Evolutionary conservation across 2,888 invertebrate genomes (phyloP), one percentile per base, ranked within the genome.

Genomic region (Corbicula japonica): DNA sequence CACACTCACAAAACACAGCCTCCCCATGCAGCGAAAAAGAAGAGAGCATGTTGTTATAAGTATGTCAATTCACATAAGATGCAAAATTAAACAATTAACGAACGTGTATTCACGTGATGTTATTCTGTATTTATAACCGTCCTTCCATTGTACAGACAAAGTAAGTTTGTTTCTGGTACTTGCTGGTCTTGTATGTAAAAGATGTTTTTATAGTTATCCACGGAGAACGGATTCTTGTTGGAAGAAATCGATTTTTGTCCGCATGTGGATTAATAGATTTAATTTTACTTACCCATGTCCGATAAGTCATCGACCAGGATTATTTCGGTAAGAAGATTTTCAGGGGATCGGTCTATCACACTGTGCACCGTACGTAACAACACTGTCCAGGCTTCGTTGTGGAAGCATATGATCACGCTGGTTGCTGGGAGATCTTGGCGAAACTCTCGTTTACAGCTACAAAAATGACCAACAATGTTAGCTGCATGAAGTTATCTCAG

Each of bases 341-440:
- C 87, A 1, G 97, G 97, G 1, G 98, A 97, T 72, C 97, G 95
- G 85, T 97, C 96, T 56, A 99, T 90, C 66, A 99, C 96, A 0
- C 97, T 97, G 90, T 97, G 96, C n/a, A 99, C 94, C 0, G 98
- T 97, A 83, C 99, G 95, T 90, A 98, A 94, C 4, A 99, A 94
- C 0, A 98, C 97, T 87, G 96, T 95, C 88, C 96, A 96, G 89
- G 98, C 98, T 94, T 99, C 99, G 94, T 99, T 99, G 93, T 97
- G 98, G 93, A 98, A 99, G 92, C 99, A 99, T 91, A 99, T 97
- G 10, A 99, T 95, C 41, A 99, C 95, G 34, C 97, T 97, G 0
- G 97, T 96, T 78, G 95, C 95, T 1, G 97, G 97, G 70, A 98
- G 94, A 86, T 95, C 94, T 0, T 30, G 4, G 4, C 48, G 32